A percentile compares a stretch with the other conserved stretches of the same genome.
Conservation (phyloP, 2,888 invertebrate species). For the Liodrosophila aerea region DNA sequence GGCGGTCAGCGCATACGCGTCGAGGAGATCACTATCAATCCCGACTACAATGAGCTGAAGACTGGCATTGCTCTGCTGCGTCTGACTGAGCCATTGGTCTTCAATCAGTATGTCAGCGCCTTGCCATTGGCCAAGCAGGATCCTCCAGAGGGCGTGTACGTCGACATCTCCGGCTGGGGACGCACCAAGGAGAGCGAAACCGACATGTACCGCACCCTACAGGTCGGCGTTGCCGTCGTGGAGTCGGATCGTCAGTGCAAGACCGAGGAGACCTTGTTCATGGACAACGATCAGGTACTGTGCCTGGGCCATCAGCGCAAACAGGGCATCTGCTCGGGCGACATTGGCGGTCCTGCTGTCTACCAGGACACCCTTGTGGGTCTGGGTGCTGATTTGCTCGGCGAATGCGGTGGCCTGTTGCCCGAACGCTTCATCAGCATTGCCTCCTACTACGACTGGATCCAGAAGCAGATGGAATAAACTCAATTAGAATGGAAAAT, state of each 20-base stretch:
- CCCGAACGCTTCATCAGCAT: constrained; percentile 76
- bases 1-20: constrained; percentile 69
- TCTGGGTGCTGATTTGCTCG: constrained; percentile 66
- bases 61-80: constrained; percentile 75
- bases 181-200: constrained; percentile 45
- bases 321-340: constrained; percentile 79
- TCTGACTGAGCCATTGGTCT: constrained; percentile 48
- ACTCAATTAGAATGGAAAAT: not conserved
- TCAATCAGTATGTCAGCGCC: constrained; percentile 51
- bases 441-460: constrained; percentile 63
- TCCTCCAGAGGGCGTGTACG: constrained; percentile 45
- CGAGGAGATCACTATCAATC: constrained; percentile 58
- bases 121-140: constrained; percentile 50
- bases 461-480: constrained; percentile 59
- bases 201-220: constrained; percentile 54
- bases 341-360: constrained; percentile 79
- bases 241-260: not conserved
- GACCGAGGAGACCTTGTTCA: too few relatives aligned
- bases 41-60: constrained; percentile 57
- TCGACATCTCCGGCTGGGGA: constrained; percentile 79
- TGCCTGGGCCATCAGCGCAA: constrained; percentile 72
- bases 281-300: constrained; percentile 60
- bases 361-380: constrained; percentile 66
- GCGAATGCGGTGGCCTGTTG: constrained; percentile 69
- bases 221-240: constrained; percentile 54